phyloP scores from a whole-genome alignment of 2,797 vertebrate species.

The Enteromius treurensis region DNA sequence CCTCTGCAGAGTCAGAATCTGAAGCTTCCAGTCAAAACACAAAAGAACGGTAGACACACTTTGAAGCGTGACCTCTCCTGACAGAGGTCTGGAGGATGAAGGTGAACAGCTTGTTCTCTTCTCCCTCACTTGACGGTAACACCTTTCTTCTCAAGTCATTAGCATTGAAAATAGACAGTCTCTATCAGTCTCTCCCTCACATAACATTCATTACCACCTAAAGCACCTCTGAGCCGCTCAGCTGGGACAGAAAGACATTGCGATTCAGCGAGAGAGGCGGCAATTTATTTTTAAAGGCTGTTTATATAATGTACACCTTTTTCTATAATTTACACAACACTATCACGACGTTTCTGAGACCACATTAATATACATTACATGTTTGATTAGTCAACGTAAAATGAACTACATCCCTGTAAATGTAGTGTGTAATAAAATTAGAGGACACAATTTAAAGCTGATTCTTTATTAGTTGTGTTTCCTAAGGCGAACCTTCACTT shows the following conservation, averaged over 20 bases:
- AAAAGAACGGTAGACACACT: constrained; percentile 36
- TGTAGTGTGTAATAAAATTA: background rate
- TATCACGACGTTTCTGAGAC: background rate
- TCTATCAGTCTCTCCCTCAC: constrained; percentile 8
- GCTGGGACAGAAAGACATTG: constrained; percentile 11
- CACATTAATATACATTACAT: background rate
- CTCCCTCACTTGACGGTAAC: constrained; percentile 17
- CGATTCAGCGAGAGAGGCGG: background rate
- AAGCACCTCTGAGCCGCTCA: constrained; percentile 36
- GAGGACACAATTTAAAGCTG: background rate
- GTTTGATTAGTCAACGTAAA: background rate
- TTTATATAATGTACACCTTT: background rate
- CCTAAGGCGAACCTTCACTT: background rate
- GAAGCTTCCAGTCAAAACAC: constrained; percentile 38
- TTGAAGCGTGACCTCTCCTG: constrained; percentile 31
- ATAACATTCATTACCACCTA: constrained; percentile 43
- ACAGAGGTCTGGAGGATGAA: constrained; percentile 28
- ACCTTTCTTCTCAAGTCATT: constrained; percentile 36
- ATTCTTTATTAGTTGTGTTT: background rate
- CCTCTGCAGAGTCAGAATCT: constrained; percentile 42
- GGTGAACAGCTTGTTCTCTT: constrained; percentile 23
- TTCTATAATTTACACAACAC: background rate
- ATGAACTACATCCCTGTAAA: background rate
- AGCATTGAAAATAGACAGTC: constrained; percentile 28
- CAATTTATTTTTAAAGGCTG: background rate